Evolutionary conservation across 2,113 vertebrate genomes (phyloP).

Genomic region (Mastomys coucha): DNA sequence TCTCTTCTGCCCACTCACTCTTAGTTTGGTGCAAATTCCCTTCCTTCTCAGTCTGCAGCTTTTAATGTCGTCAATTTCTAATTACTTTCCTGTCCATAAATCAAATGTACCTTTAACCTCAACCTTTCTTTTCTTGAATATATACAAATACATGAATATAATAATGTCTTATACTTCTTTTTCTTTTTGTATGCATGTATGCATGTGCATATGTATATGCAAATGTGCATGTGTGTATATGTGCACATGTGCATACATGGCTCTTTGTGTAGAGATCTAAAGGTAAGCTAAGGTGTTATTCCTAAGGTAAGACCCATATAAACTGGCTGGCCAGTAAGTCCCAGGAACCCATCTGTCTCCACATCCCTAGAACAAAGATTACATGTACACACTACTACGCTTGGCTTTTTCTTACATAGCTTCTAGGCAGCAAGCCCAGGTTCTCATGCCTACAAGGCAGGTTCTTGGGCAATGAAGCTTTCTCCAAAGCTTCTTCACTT

Average conservation of each 20-base stretch:
- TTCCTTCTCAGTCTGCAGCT: background rate
- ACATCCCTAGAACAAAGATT: background rate
- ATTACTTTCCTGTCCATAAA: background rate
- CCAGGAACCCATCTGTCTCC: no score
- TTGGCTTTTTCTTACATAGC: no score
- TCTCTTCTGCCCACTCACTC: background rate
- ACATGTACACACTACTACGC: no score
- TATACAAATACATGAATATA: background rate
- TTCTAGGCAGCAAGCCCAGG: background rate
- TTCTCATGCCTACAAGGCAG: background rate
- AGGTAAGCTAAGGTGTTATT: background rate
- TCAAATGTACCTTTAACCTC: background rate
- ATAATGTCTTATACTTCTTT: background rate
- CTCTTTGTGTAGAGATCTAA: background rate
- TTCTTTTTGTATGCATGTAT: background rate
- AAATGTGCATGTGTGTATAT: background rate
- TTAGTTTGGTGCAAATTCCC: background rate
- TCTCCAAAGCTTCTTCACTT: background rate
- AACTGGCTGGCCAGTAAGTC: background rate
- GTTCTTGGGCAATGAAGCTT: background rate
- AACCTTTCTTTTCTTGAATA: slow-evolving; percentile 11
- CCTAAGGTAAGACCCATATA: background rate
- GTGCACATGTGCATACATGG: no score
- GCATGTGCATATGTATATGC: background rate
- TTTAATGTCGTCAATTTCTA: background rate